These are phyloP conservation scores for Cydia fagiglandana DNA, from an alignment of 1,140 invertebrate species.

Conservation along the genomic window DNA sequence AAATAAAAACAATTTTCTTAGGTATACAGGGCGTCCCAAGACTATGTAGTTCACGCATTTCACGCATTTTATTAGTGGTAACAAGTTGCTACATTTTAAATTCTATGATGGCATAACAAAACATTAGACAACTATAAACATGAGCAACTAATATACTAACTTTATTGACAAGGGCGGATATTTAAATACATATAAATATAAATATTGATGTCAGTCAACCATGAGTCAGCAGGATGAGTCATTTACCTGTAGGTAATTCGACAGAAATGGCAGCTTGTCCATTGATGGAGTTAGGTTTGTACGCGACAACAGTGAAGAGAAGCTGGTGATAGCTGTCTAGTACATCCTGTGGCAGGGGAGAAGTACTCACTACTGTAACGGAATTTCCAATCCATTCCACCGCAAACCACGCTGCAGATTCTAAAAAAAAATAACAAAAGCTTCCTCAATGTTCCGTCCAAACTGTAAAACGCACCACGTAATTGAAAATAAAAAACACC, in stretches of 20 bases:
- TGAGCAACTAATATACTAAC: too few relatives aligned
- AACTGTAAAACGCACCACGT: constrained; percentile 1
- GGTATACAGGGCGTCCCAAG: too few relatives aligned
- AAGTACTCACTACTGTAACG: constrained; percentile 33
- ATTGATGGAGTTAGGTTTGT: constrained; percentile 41
- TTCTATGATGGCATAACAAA: background rate
- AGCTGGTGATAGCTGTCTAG: constrained; percentile 43
- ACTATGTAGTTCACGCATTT: too few relatives aligned
- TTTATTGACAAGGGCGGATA: too few relatives aligned
- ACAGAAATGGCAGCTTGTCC: constrained; percentile 45
- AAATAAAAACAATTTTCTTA: too few relatives aligned
- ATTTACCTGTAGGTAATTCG: constrained; percentile 42
- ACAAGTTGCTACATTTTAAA: background rate
- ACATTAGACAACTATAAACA: background rate
- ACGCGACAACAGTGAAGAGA: constrained; percentile 48
- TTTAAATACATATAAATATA: too few relatives aligned
- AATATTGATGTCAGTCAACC: too few relatives aligned
- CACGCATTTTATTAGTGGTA: background rate
- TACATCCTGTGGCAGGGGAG: constrained; percentile 43
- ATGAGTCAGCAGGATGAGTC: background rate
- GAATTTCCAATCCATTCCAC: constrained; percentile 23
- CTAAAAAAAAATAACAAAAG: constrained; percentile 30
- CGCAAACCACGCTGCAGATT: constrained; percentile 27
- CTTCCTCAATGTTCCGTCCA: background rate
- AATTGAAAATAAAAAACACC: constrained; percentile 6